Conservation (phyloP, 2,113 vertebrate genomes). For the Indri indri region DNA sequence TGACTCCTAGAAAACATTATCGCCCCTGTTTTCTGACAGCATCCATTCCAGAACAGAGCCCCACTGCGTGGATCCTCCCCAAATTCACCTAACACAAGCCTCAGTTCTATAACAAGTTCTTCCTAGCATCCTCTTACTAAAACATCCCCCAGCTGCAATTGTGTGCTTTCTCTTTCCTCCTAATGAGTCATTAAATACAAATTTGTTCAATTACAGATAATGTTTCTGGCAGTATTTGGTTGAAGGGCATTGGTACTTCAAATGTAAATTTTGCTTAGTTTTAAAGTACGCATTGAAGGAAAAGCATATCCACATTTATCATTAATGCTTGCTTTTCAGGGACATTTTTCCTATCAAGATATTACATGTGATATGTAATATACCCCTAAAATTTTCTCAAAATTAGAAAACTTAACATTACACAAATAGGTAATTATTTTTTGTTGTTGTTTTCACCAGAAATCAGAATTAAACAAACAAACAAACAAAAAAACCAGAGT, state of each 20-base stretch:
- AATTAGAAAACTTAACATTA: not conserved
- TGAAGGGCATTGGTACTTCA: not conserved
- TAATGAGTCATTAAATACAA: not conserved
- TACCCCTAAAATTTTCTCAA: not conserved
- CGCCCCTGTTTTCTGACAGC: not conserved
- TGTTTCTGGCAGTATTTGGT: not conserved
- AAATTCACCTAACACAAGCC: not conserved
- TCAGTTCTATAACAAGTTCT: not conserved
- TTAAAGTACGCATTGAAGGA: not conserved
- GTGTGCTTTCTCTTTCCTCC: not conserved
- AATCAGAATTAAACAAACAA: not conserved
- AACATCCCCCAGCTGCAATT: not conserved
- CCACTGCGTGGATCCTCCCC: rapidly evolving
- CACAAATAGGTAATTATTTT: not conserved
- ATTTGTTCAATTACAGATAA: not conserved
- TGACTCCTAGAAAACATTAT: not conserved
- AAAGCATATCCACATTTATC: not conserved
- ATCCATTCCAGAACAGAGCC: not conserved
- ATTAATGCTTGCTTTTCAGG: not conserved
- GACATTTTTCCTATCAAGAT: not conserved
- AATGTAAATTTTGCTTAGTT: not conserved
- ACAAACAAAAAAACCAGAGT: not conserved
- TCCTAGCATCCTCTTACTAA: not conserved
- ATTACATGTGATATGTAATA: not conserved
- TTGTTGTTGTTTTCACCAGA: not conserved